Evolutionary conservation across 2,113 vertebrate species (phyloP), one percentile per base, ranked within the genome.

Genomic region (Dissostichus mawsoni): DNA sequence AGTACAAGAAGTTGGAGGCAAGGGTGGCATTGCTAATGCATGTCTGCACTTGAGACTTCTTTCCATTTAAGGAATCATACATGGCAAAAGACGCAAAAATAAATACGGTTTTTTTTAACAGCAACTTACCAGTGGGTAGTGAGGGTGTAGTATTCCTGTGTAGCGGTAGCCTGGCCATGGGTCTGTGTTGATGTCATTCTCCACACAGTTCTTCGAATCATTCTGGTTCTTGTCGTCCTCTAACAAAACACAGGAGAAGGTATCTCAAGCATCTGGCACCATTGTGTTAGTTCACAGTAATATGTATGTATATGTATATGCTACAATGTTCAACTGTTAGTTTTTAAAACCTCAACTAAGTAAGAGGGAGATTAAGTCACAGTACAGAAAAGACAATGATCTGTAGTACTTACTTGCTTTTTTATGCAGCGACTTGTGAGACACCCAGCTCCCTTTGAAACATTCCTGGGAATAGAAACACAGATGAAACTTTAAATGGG

Each of bases 371-470:
- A 29, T 29, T 29, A 29, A 29, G 29, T 29, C 29, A 29, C 29
- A 29, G 29, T 29, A 29, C 25, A n/a, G 11, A 33, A 66, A 1
- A 20, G 23, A 18, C 10, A 50, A 44, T 12, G 16, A 59, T 44
- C n/a, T 0, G 8, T 45, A 18, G 81, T 69, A 95, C 98, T 89
- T 97, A 99, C 98, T 99, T 95, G 98, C 98, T 99, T 98, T 99
- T 94, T 99, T 99, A 94, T 99, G 98, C 66, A 99, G 88, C 89
- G 98, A 86, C 91, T 99, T 99, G 92, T 99, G 98, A 89, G 97
- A 97, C 4, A 93, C 94, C 98, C 98, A 99, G 92, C 98, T 99
- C 93, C 98, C 98, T 93, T 98, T 99, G 94, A 99, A 99, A 94
- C 98, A 99, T 90, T 99, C 98, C 98, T 99, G 89, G 47, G 95